Conservation (phyloP, 2,113 vertebrate species). For the Actenoides lindsayi region DNA sequence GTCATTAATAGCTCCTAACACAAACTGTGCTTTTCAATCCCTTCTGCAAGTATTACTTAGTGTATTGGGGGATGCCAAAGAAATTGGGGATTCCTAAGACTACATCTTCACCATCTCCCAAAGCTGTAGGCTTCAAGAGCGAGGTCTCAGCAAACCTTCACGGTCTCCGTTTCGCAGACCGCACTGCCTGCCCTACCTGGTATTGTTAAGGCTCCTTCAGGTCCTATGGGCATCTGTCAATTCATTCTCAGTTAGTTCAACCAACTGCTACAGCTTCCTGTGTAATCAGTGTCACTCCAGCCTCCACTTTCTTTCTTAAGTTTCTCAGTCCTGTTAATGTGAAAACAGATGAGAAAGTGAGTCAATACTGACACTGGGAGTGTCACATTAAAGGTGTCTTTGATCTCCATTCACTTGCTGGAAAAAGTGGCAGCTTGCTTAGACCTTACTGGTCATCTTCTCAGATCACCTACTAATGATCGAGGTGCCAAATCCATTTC, state of each 20-base stretch:
- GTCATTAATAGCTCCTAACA: neutral
- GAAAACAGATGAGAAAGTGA: conserved; percentile 30
- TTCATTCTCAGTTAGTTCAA: neutral
- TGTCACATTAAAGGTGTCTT: neutral
- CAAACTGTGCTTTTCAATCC: neutral
- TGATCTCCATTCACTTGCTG: neutral
- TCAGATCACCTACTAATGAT: neutral
- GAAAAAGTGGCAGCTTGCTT: neutral
- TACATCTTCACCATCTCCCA: neutral
- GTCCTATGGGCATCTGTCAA: neutral
- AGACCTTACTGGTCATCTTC: neutral
- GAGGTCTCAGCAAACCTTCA: neutral
- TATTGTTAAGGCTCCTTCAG: neutral
- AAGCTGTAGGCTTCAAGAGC: neutral
- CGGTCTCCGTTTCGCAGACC: neutral
- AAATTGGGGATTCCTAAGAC: neutral
- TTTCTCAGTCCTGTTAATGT: neutral
- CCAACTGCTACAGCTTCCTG: neutral
- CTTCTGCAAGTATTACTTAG: neutral
- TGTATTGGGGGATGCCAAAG: neutral
- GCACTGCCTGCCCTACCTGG: neutral
- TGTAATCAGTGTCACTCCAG: neutral
- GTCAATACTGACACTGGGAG: neutral
- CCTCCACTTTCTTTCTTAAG: neutral
- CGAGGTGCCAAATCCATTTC: neutral